Conservation (phyloP, 1,140 invertebrate species). For the Trichomalopsis sarcophagae region DNA sequence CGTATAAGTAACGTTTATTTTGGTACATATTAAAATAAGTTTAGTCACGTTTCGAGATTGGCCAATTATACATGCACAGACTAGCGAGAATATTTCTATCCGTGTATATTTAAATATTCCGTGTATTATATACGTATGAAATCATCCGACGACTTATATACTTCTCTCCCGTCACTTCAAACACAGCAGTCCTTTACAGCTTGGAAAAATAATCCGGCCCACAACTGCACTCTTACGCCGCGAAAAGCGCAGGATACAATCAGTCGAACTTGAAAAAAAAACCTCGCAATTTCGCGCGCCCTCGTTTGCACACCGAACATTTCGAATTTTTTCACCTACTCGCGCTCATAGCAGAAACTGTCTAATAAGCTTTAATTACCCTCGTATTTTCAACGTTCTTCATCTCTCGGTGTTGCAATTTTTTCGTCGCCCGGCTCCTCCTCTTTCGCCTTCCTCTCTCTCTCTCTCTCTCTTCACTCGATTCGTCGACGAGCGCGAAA, state of each 20-base stretch:
- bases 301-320: background rate
- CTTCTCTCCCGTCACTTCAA: no score
- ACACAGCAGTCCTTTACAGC: no score
- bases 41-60: background rate
- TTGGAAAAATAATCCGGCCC: background rate
- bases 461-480: background rate
- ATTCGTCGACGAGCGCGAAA: background rate
- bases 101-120: background rate
- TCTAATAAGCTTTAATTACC: conserved; percentile 41
- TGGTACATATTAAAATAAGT: background rate
- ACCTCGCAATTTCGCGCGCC: background rate
- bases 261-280: background rate
- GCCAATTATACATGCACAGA: background rate
- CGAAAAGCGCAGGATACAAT: background rate
- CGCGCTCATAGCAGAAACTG: background rate
- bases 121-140: no score
- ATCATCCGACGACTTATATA: no score
- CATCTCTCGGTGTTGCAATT: conserved; percentile 28
- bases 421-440: conserved; percentile 1
- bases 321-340: background rate
- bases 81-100: background rate
- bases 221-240: background rate
- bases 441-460: conserved; percentile 19
- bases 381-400: conserved; percentile 37
- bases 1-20: background rate